These are phyloP conservation scores for Nannoperca australis DNA, from an alignment of 2,797 vertebrate species.

Conservation along the genomic window DNA sequence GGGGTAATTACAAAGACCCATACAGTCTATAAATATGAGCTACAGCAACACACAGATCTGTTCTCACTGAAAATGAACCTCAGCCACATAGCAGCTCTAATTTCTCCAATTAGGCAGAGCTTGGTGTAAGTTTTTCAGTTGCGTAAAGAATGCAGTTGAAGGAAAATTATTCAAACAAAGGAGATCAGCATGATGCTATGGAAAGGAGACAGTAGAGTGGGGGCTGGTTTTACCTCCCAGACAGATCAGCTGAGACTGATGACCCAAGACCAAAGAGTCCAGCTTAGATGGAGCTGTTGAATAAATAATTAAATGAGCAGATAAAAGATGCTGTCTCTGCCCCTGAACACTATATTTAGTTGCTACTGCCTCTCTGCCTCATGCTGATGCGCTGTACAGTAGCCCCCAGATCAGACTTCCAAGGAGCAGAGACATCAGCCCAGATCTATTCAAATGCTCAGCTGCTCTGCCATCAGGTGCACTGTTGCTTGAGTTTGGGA, in stretches of 20 bases:
- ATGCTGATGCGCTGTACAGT: slow-evolving; percentile 44
- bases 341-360: slow-evolving; percentile 71
- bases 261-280: slow-evolving; percentile 51
- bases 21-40: slow-evolving; percentile 79
- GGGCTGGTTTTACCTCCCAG: slow-evolving; percentile 35
- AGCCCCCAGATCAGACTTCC: slow-evolving; percentile 41
- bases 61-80: slow-evolving; percentile 38
- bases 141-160: slow-evolving; percentile 21
- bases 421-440: slow-evolving; percentile 53
- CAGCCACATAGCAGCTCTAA: slow-evolving; percentile 36
- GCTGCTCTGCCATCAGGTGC: slow-evolving; percentile 72
- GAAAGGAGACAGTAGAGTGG: slow-evolving; percentile 24
- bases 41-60: slow-evolving; percentile 49
- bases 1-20: slow-evolving; percentile 78
- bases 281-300: slow-evolving; percentile 54
- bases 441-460: slow-evolving; percentile 71
- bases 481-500: slow-evolving; percentile 45
- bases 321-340: slow-evolving; percentile 57
- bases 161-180: slow-evolving; percentile 22
- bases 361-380: slow-evolving; percentile 41
- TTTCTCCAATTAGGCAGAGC: slow-evolving; percentile 44
- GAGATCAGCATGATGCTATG: background rate
- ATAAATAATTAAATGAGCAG: slow-evolving; percentile 74
- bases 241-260: slow-evolving; percentile 57
- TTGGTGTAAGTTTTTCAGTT: slow-evolving; percentile 12